Evolutionary conservation across 2,113 vertebrate genomes (phyloP), one percentile per base, ranked within the genome.

Genomic region (Salvelinus sp.): DNA sequence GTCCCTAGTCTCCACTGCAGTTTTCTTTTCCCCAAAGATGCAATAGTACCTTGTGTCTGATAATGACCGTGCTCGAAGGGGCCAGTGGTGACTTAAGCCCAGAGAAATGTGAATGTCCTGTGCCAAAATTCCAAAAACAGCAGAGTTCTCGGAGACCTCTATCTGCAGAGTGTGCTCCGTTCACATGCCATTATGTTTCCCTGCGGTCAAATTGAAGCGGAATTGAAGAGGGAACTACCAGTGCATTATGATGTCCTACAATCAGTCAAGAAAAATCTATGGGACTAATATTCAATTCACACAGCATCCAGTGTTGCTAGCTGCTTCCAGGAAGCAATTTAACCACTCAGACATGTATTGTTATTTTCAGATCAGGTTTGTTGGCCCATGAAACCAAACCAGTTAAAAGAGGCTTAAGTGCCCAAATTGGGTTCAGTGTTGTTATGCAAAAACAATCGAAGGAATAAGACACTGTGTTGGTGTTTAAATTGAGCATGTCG

Each of bases 121-220:
- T 88, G 83, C 87, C 9, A 30, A 60, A 4, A 14, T 48, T 85
- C 79, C 82, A 74, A 77, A 64, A 79, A 79, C 72, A 80, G 23
- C 4, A 16, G 20, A 18, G 72, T 62, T 54, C 50, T 38, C 9
- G 7, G 16, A 7, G 23, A 22, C 54, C 76, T 74, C 73, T 58
- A 22, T 0, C 20, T 66, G 48, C 57, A 3, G 10, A 75, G 50
- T 63, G 25, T 9, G 50, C 14, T 62, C 69, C 47, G 28, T 22
- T 4, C 38, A 68, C 6, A 22, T 23, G 69, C 57, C 69, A 60
- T 2, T 27, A 79, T 47, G 16, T 30, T 67, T 72, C 60, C 23
- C 14, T 67, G 48, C 38, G 22, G n/a, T 27, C 71, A 54, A 65
- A 60, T 2, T 22, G 77, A 30, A 74, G 71, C 57, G n/a, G 13